Evolutionary conservation across 2,888 invertebrate genomes (phyloP).

Genomic region (Phortica magna): DNA sequence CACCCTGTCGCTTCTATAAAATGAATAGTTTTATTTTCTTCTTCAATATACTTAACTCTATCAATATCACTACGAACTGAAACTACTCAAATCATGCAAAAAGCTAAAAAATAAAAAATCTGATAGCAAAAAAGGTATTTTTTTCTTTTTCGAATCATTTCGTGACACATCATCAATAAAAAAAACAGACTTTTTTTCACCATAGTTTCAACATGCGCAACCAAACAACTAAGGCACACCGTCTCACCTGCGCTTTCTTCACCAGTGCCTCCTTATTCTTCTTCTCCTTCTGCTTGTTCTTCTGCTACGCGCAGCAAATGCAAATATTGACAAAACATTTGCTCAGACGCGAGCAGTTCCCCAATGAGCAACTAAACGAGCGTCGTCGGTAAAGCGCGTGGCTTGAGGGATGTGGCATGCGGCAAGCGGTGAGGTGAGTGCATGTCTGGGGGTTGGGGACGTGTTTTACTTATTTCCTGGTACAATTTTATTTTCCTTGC

Average conservation of each 20-base stretch:
- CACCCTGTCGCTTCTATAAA: no score
- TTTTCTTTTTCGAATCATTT: background rate
- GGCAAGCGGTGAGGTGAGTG: background rate
- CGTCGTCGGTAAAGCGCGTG: background rate
- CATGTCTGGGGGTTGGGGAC: background rate
- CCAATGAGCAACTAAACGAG: background rate
- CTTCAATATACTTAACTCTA: background rate
- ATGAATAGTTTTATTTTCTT: background rate
- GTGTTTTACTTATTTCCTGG: slow-evolving; percentile 16
- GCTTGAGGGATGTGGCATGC: background rate
- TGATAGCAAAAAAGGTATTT: background rate
- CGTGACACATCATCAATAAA: slow-evolving; percentile 24
- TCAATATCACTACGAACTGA: background rate
- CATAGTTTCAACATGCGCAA: background rate
- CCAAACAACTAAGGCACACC: background rate
- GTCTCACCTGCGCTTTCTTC: no score
- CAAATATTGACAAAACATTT: slow-evolving; percentile 70
- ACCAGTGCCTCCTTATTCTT: background rate
- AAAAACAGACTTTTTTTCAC: background rate
- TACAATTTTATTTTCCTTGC: slow-evolving; percentile 45
- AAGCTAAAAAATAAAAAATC: background rate
- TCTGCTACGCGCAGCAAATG: slow-evolving; percentile 39
- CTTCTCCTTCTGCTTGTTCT: background rate
- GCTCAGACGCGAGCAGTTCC: slow-evolving; percentile 44
- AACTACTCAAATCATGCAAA: background rate